Evolutionary conservation across 2,113 vertebrate genomes (phyloP).

Genomic region (Donacobius atricapilla): DNA sequence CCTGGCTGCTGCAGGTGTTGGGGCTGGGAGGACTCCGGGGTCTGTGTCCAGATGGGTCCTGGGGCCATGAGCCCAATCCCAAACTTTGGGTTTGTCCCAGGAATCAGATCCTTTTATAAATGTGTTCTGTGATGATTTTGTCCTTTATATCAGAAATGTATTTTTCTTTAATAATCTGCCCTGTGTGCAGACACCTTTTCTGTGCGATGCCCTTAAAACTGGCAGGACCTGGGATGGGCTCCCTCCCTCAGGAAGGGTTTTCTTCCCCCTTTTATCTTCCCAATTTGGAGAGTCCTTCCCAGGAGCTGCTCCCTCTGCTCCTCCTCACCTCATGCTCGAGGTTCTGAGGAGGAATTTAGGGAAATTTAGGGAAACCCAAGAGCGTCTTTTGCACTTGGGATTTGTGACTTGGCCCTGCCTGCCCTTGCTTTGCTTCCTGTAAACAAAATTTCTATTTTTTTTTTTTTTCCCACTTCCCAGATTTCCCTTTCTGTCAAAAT

Average conservation of each 20-base stretch:
- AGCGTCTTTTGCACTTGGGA: not conserved
- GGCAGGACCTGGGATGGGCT: not conserved
- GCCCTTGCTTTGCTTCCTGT: not conserved
- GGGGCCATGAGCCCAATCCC: not conserved
- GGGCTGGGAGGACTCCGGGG: not conserved
- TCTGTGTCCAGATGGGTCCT: not conserved
- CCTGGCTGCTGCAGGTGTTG: conserved; percentile 17
- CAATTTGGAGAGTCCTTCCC: not conserved
- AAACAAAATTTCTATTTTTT: not conserved
- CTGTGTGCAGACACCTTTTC: not conserved
- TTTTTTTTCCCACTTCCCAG: not conserved
- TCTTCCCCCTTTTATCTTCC: not conserved
- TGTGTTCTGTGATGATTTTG: too few relatives aligned
- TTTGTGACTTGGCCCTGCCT: not conserved
- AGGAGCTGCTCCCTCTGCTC: not conserved
- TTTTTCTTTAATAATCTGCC: not conserved
- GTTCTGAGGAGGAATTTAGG: not conserved
- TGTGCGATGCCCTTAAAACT: accelerated
- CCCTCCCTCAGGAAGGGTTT: too few relatives aligned
- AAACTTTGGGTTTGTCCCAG: not conserved
- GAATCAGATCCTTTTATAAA: not conserved
- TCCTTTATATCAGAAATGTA: not conserved
- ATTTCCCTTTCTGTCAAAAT: not conserved
- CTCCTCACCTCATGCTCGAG: accelerated
- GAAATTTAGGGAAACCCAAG: not conserved